These are phyloP conservation scores for Tenthredo notha DNA, from an alignment of 2,888 invertebrate species.

Conservation along the genomic window DNA sequence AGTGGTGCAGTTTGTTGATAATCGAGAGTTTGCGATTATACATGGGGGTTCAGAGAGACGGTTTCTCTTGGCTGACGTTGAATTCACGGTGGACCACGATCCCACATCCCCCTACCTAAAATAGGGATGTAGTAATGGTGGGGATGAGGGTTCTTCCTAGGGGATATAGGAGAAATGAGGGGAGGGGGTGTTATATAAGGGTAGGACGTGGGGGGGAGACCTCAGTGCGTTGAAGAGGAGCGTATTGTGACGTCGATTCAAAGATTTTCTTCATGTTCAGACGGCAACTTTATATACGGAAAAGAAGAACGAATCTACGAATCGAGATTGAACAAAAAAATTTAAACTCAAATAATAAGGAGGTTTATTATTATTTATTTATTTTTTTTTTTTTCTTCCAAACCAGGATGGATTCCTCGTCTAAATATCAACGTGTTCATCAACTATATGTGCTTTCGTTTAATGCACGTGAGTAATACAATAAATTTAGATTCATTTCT, in stretches of 20 bases:
- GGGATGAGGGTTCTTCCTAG: slow-evolving; percentile 75
- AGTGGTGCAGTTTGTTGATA: not conserved
- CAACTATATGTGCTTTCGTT: not conserved
- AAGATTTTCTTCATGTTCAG: slow-evolving; percentile 5
- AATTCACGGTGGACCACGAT: slow-evolving; percentile 65
- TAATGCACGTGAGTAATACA: not conserved
- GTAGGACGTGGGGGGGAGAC: slow-evolving; percentile 76
- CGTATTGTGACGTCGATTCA: slow-evolving; percentile 63
- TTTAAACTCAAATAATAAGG: not conserved
- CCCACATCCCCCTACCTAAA: slow-evolving; percentile 64
- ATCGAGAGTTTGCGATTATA: slow-evolving; percentile 5
- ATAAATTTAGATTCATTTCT: no score
- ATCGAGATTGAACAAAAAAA: not conserved
- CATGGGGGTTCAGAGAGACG: slow-evolving; percentile 41
- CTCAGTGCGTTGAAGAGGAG: slow-evolving; percentile 77
- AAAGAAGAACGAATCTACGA: not conserved
- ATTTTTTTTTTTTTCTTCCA: not conserved
- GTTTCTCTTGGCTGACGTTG: slow-evolving; percentile 6
- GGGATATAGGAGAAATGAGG: slow-evolving; percentile 73
- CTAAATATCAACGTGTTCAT: slow-evolving; percentile 11
- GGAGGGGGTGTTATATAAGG: slow-evolving; percentile 77
- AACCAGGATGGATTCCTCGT: not conserved
- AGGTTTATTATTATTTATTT: not conserved
- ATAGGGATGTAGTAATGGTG: slow-evolving; percentile 70
- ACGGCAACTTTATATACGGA: not conserved